Evolutionary conservation across 2,113 vertebrate genomes (phyloP).

Genomic region (Phyllostomus discolor): DNA sequence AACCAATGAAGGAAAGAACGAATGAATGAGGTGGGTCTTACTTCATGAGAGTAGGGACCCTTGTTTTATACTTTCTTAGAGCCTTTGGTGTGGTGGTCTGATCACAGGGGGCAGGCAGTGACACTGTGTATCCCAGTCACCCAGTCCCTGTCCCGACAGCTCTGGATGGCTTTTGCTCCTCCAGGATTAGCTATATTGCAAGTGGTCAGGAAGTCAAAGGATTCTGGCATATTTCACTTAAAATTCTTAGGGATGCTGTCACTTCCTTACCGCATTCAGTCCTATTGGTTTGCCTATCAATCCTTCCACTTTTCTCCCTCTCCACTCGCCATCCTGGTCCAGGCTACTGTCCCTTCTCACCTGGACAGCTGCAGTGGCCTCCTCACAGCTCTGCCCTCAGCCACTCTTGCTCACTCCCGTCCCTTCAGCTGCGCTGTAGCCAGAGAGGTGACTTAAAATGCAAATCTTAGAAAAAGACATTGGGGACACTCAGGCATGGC

Average conservation of each 20-base stretch:
- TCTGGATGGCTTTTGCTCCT: neutral
- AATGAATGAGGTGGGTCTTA: neutral
- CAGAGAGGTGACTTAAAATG: neutral
- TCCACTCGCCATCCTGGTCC: neutral
- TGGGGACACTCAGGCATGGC: neutral
- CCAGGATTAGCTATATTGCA: neutral
- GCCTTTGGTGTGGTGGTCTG: neutral
- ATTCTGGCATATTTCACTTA: neutral
- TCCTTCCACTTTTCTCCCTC: neutral
- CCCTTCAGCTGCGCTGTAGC: neutral
- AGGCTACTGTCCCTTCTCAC: neutral
- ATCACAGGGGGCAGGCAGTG: neutral
- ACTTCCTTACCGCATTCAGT: neutral
- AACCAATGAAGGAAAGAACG: neutral
- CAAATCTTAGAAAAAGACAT: neutral
- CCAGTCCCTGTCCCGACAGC: too few relatives aligned
- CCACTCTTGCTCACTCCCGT: neutral
- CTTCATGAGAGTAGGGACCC: neutral
- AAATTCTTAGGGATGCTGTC: neutral
- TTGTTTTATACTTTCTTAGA: neutral
- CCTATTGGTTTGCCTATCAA: neutral
- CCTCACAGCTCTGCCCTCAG: neutral
- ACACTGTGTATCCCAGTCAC: neutral
- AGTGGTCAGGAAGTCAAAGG: neutral
- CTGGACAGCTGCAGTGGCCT: neutral